A percentile compares a stretch with the other conserved stretches of the same genome.
These are phyloP conservation scores for Channa maculata DNA, from an alignment of 2,113 vertebrate species.

Conservation along the genomic window DNA sequence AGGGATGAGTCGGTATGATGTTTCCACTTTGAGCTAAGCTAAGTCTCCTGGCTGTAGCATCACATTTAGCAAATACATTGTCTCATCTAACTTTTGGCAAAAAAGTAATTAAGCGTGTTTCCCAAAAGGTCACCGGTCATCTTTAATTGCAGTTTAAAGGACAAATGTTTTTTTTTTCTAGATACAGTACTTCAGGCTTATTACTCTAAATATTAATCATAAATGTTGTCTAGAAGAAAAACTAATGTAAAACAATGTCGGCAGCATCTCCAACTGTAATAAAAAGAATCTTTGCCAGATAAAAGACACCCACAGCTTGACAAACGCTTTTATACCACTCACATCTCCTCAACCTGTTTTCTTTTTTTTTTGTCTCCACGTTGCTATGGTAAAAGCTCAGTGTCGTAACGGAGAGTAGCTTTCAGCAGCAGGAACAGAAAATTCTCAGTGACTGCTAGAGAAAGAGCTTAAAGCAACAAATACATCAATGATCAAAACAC, in stretches of 20 bases:
- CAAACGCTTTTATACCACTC: background rate
- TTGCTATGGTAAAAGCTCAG: background rate
- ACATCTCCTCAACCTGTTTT: background rate
- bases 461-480: constrained; percentile 24
- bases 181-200: background rate
- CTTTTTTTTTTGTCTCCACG: no score
- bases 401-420: constrained; percentile 4
- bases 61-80: background rate
- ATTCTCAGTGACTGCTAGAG: background rate
- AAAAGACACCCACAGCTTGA: background rate
- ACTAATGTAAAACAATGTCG: background rate
- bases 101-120: background rate
- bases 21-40: no score
- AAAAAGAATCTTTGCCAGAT: background rate
- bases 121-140: background rate
- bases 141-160: background rate
- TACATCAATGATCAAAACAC: constrained; percentile 17
- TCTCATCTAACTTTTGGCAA: background rate
- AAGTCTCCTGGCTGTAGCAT: background rate
- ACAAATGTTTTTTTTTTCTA: background rate
- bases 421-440: constrained; percentile 7
- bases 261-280: background rate
- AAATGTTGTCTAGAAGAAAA: no score
- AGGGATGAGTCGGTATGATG: no score
- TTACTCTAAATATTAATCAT: background rate